Percentiles rank a stretch among this genome's conserved stretches.
Evolutionary conservation across 2,888 invertebrate genomes (phyloP).

Genomic region (Lacanobia oleracea): DNA sequence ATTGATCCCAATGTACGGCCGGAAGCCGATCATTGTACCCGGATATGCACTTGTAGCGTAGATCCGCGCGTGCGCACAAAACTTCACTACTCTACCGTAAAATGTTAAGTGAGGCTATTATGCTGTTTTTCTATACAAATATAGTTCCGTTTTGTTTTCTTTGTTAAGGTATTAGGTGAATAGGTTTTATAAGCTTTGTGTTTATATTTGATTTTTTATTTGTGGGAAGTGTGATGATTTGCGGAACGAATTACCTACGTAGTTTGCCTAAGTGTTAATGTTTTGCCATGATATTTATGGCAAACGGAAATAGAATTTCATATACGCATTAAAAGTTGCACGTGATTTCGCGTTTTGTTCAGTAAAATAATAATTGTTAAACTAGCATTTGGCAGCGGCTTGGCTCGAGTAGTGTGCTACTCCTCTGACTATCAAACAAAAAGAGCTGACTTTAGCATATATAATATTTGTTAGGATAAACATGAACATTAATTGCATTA

Average conservation of each 20-base stretch:
- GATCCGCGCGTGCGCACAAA: slow-evolving; percentile 65
- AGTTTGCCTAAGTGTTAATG: neutral
- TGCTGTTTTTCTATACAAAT: slow-evolving; percentile 60
- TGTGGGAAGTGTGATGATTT: neutral
- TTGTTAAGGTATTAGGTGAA: slow-evolving; percentile 50
- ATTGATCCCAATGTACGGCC: slow-evolving; percentile 80
- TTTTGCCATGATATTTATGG: slow-evolving; percentile 16
- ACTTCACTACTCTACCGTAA: slow-evolving; percentile 61
- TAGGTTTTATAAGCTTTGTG: slow-evolving; percentile 38
- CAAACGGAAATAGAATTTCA: slow-evolving; percentile 28
- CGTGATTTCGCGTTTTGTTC: neutral
- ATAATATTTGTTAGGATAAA: neutral
- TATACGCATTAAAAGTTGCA: neutral
- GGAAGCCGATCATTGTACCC: slow-evolving; percentile 81
- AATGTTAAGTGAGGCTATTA: slow-evolving; percentile 62
- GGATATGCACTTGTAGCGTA: slow-evolving; percentile 82
- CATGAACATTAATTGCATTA: neutral
- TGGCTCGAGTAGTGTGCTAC: too few relatives aligned
- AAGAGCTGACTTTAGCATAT: too few relatives aligned
- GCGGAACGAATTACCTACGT: slow-evolving; percentile 16
- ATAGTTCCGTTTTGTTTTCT: slow-evolving; percentile 58
- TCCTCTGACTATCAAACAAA: too few relatives aligned
- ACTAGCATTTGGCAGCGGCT: too few relatives aligned
- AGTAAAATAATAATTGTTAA: neutral
- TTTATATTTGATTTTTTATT: slow-evolving; percentile 19